These are phyloP conservation scores for Argynnis bischoffii DNA, from an alignment of 2,888 invertebrate species.

Conservation along the genomic window DNA sequence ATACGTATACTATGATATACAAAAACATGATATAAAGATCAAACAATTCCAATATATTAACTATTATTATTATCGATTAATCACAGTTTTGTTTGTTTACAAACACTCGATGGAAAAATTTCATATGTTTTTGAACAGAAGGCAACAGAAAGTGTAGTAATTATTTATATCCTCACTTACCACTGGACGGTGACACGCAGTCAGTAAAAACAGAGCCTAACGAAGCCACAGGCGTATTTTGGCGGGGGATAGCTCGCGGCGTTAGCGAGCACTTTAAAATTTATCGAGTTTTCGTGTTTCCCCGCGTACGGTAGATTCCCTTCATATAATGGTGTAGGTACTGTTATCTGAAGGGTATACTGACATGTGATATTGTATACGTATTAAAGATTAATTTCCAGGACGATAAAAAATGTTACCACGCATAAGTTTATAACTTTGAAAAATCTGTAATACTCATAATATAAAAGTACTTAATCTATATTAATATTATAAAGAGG, in stretches of 20 bases:
- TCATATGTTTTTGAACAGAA: not conserved
- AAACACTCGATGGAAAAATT: not conserved
- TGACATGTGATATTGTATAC: too few species aligned
- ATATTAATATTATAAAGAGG: too few species aligned
- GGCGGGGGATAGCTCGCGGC: conserved; percentile 61
- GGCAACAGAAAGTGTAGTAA: not conserved
- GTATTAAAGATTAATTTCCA: too few species aligned
- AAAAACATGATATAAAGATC: too few species aligned
- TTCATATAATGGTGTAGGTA: not conserved
- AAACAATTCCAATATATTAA: too few species aligned
- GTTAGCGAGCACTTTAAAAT: conserved; percentile 70
- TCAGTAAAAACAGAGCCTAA: conserved; percentile 29
- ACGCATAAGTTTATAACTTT: too few species aligned
- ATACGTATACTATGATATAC: too few species aligned
- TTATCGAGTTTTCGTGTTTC: conserved; percentile 76
- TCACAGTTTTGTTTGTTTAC: not conserved
- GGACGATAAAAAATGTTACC: too few species aligned
- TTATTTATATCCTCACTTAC: conserved; percentile 11
- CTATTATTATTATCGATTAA: too few species aligned
- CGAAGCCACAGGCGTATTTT: conserved; percentile 48
- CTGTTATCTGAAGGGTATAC: not conserved
- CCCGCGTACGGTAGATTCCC: conserved; percentile 22
- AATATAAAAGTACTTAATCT: too few species aligned
- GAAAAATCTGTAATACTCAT: too few species aligned
- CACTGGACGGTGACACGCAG: conserved; percentile 1